Evolutionary conservation across 2,113 vertebrate species (phyloP).

Genomic region (Toxotes jaculatrix): DNA sequence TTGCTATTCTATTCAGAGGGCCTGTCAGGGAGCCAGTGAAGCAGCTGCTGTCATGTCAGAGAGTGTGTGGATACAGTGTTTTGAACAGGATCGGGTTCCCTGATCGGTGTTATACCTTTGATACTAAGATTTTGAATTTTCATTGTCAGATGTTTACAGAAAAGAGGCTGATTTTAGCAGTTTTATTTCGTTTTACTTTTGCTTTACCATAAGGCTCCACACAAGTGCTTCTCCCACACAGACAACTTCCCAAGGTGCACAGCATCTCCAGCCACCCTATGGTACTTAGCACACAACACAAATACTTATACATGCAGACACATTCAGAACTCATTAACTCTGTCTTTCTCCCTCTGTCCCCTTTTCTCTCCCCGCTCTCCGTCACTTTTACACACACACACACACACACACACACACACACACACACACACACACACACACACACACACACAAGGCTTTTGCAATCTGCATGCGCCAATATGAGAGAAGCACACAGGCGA

Average conservation of each 20-base stretch:
- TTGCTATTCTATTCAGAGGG: constrained; percentile 38
- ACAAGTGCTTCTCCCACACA: constrained; percentile 8
- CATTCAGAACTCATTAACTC: constrained; percentile 73
- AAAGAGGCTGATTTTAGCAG: constrained; percentile 1
- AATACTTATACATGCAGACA: constrained; percentile 66
- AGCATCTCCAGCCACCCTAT: constrained; percentile 28
- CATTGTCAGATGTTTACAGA: not conserved
- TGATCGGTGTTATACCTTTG: constrained; percentile 11
- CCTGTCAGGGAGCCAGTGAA: constrained; percentile 26
- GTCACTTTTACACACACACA: not conserved
- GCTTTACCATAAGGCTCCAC: not conserved
- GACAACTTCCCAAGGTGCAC: constrained; percentile 37
- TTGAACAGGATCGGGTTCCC: constrained; percentile 18
- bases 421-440: constrained; percentile 3
- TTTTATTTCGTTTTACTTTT: constrained; percentile 10
- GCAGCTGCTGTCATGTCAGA: constrained; percentile 28
- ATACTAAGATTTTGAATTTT: constrained; percentile 32
- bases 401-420: not conserved
- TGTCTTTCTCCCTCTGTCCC: constrained; percentile 47
- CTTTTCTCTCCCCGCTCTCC: constrained; percentile 28
- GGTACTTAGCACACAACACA: constrained; percentile 56
- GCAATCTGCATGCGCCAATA: constrained; percentile 77
- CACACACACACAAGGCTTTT: constrained; percentile 36
- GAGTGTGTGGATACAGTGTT: constrained; percentile 12
- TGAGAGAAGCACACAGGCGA: constrained; percentile 75